These are phyloP conservation scores for Redunca redunca DNA, from an alignment of 2,113 vertebrate species.

Conservation along the genomic window DNA sequence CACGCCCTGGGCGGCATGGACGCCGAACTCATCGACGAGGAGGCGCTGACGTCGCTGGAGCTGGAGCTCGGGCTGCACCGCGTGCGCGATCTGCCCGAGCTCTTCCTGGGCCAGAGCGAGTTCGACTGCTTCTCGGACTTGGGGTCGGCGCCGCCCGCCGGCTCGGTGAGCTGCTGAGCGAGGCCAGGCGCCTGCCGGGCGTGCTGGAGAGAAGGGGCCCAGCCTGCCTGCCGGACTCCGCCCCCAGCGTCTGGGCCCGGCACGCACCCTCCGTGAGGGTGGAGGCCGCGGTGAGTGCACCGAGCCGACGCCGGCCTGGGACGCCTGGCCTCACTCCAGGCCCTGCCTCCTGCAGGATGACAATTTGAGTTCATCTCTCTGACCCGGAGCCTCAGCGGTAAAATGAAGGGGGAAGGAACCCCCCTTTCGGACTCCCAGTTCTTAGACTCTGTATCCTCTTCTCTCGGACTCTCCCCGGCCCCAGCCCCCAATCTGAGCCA, in stretches of 20 bases:
- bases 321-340: neutral
- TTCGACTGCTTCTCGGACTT: conserved; percentile 98
- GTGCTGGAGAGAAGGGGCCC: neutral
- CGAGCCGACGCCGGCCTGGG: neutral
- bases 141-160: conserved; percentile 95
- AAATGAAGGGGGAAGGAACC: conserved; percentile 25
- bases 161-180: conserved; percentile 95
- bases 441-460: conserved; percentile 10
- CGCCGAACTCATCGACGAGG: conserved; percentile 96
- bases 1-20: conserved; percentile 92
- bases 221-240: neutral
- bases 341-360: neutral
- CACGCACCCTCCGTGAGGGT: conserved; percentile 61
- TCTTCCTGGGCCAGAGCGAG: conserved; percentile 98
- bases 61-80: conserved; percentile 96
- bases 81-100: conserved; percentile 96
- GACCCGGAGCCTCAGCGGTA: neutral
- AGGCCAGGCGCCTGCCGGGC: conserved; percentile 16
- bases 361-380: neutral
- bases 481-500: conserved; percentile 62
- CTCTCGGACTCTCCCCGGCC: neutral
- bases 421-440: neutral
- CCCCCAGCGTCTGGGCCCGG: neutral
- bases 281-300: neutral
- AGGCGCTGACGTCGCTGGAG: conserved; percentile 94